Conservation (phyloP, 2,113 vertebrate species). For the Rhabdornis inornatus region DNA sequence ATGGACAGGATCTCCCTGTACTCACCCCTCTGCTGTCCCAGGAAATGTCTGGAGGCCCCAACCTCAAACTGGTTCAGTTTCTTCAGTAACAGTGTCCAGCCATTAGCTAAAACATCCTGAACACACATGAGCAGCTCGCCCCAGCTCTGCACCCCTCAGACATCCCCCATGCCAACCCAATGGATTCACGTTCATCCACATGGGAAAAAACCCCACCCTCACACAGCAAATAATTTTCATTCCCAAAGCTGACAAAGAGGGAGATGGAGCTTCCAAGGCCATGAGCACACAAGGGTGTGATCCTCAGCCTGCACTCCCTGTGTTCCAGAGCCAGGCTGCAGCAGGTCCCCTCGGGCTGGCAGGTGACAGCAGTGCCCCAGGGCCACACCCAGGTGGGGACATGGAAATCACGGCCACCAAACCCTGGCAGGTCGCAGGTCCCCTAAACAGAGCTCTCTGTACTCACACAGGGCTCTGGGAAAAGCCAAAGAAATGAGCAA, state of each 20-base stretch:
- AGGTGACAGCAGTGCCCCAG: background rate
- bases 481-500: slow-evolving; percentile 19
- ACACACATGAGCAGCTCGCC: background rate
- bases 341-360: background rate
- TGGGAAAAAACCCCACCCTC: background rate
- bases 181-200: fast-evolving
- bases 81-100: background rate
- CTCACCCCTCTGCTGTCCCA: background rate
- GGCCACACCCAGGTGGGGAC: background rate
- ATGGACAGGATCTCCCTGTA: background rate
- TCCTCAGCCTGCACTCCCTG: background rate
- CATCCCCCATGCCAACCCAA: background rate
- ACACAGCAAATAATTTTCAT: too few relatives aligned
- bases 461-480: slow-evolving; percentile 2
- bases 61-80: background rate
- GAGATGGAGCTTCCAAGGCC: background rate
- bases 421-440: fast-evolving
- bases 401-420: fast-evolving
- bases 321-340: background rate
- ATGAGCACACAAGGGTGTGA: background rate
- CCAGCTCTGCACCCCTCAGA: fast-evolving
- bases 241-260: background rate
- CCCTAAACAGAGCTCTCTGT: background rate
- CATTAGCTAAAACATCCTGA: background rate
- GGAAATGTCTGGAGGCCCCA: background rate